Base-by-base conservation (phyloP, 2,797 vertebrate genomes). In the Pempheris klunzingeri region DNA sequence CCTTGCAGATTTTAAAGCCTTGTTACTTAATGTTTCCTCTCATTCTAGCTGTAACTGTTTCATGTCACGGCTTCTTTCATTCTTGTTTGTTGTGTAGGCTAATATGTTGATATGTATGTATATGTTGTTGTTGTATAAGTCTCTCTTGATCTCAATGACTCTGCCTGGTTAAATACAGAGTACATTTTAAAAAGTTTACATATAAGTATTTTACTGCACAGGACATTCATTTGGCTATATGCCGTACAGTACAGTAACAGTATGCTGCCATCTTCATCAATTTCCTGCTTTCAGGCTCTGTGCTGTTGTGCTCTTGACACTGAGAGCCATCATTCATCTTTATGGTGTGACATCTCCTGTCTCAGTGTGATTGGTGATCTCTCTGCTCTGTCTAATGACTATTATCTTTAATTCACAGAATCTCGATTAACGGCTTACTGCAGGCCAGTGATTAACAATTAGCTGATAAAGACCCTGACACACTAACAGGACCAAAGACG, bases 381-480 rank as follows among this genome's bases (percentile, higher is more conserved):
- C 85, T 88, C 65, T 72, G 58, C 74, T 71, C 34, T 8, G 75
- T 79, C 78, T 87, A 90, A 83, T 83, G 82, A 85, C 81, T 77
- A 83, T 91, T 80, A 90, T 91, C 84, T 88, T 86, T 87, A 85
- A 88, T 90, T 87, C 73, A 59, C 88, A 87, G 80, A 81, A 80
- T 85, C 87, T 83, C 84, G 85, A 88, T 89, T 88, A 88, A 87
- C 82, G 36, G 70, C 84, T 92, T 88, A 90, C 80, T 88, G 81
- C 90, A 88, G 87, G 86, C 88, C 88, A 89, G 63, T 83, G 86
- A 91, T 91, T 87, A 90, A 88, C 83, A 90, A 90, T 89, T 73
- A 89, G 71, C 71, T 84, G 81, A 84, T 87, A 85, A 79, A 77
- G 80, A 77, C 86, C 69, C 74, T 79, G 77, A 81, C 80, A 83